Conservation (phyloP, 2,888 invertebrate species). For the Parnassius orleans region DNA sequence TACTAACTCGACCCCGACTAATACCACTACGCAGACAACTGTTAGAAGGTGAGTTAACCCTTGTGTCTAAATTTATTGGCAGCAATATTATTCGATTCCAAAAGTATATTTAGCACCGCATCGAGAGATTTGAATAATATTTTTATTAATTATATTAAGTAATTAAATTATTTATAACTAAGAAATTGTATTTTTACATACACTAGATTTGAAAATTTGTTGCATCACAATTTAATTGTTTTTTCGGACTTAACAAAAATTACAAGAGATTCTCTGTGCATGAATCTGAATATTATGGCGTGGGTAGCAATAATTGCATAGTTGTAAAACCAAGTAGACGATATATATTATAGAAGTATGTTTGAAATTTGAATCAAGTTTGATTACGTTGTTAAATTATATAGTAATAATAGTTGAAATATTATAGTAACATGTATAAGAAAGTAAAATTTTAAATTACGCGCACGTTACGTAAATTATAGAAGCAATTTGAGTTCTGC, state of each 20-base stretch:
- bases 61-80: not conserved
- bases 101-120: not conserved
- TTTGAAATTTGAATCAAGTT: not conserved
- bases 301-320: not conserved
- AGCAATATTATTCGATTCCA: not conserved
- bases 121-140: not conserved
- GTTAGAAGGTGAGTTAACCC: constrained; percentile 57
- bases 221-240: too few species aligned
- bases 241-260: too few species aligned
- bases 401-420: not conserved
- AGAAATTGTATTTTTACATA: too few species aligned
- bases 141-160: too few species aligned
- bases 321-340: not conserved
- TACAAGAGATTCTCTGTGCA: not conserved
- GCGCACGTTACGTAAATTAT: not conserved
- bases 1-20: constrained; percentile 41
- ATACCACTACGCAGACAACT: constrained; percentile 46
- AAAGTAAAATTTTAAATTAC: not conserved
- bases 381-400: not conserved
- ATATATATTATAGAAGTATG: not conserved
- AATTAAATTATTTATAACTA: too few species aligned
- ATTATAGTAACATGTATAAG: not conserved
- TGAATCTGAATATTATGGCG: not conserved
- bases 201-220: too few species aligned
- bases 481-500: too few species aligned